These are phyloP conservation scores for Temnothorax rugatulus DNA, from an alignment of 2,888 invertebrate genomes.

Conservation along the genomic window DNA sequence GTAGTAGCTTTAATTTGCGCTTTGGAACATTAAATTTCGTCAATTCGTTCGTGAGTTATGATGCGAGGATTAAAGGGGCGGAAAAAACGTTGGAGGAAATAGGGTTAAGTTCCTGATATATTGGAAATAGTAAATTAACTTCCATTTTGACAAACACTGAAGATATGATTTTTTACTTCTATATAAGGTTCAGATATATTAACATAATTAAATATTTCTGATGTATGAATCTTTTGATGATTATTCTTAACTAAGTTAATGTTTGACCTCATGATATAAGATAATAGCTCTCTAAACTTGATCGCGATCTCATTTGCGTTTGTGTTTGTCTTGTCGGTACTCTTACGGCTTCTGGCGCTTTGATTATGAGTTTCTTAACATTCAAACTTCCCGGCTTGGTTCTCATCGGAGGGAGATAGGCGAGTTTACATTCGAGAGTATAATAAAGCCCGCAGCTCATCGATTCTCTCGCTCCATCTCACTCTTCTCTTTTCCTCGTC, in stretches of 20 bases:
- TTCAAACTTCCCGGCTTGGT: conserved; percentile 70
- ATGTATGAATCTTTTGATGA: background rate
- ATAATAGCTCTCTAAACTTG: conserved; percentile 67
- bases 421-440: conserved; percentile 69
- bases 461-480: background rate
- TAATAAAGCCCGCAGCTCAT: conserved; percentile 74
- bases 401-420: conserved; percentile 44
- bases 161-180: no score
- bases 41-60: no score
- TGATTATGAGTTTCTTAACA: conserved; percentile 78
- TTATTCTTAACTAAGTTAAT: conserved; percentile 68
- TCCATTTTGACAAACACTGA: no score
- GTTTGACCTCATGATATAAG: conserved; percentile 61
- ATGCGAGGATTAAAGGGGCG: no score
- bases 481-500: background rate
- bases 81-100: no score
- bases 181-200: background rate
- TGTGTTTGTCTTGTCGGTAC: conserved; percentile 72
- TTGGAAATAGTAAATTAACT: no score
- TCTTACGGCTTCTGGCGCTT: conserved; percentile 67
- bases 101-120: no score
- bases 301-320: conserved; percentile 73
- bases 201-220: background rate
- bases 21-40: no score
- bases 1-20: no score